Evolutionary conservation across 2,888 invertebrate genomes (phyloP).

Genomic region (Clostera curtula): DNA sequence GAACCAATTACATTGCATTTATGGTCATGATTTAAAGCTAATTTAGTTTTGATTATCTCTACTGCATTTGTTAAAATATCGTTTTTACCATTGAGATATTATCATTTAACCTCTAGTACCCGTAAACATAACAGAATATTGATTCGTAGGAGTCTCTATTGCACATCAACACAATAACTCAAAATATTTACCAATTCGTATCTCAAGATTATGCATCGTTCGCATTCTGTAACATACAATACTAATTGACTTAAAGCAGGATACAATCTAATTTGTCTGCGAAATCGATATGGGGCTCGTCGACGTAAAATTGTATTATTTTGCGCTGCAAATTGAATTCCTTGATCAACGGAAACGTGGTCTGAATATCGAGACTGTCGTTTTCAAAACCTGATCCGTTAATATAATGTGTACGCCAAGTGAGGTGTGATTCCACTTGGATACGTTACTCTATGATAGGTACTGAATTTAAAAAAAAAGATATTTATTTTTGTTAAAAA

Average conservation of each 20-base stretch:
- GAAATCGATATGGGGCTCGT: conserved; percentile 46
- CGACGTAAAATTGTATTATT: conserved; percentile 53
- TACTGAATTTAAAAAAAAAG: conserved; percentile 30
- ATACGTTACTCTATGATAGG: too few species aligned
- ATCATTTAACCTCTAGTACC: too few species aligned
- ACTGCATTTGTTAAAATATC: too few species aligned
- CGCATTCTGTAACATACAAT: conserved; percentile 18
- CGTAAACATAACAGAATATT: too few species aligned
- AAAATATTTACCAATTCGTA: neutral
- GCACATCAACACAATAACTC: too few species aligned
- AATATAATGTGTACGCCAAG: too few species aligned
- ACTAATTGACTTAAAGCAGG: conserved; percentile 46
- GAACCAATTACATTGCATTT: too few species aligned
- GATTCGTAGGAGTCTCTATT: too few species aligned
- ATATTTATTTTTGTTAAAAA: conserved; percentile 42
- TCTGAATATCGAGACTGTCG: conserved; percentile 26
- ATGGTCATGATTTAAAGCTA: too few species aligned
- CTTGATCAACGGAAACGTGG: conserved; percentile 46
- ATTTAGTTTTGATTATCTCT: too few species aligned
- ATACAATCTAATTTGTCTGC: conserved; percentile 46
- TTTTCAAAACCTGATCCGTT: conserved; percentile 21
- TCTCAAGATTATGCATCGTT: conserved; percentile 6
- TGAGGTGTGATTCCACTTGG: too few species aligned
- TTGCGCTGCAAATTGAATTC: conserved; percentile 49
- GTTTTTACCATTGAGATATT: too few species aligned